phyloP scores from a whole-genome alignment of 2,888 invertebrate species.

The Rugalucina vietnamica region DNA sequence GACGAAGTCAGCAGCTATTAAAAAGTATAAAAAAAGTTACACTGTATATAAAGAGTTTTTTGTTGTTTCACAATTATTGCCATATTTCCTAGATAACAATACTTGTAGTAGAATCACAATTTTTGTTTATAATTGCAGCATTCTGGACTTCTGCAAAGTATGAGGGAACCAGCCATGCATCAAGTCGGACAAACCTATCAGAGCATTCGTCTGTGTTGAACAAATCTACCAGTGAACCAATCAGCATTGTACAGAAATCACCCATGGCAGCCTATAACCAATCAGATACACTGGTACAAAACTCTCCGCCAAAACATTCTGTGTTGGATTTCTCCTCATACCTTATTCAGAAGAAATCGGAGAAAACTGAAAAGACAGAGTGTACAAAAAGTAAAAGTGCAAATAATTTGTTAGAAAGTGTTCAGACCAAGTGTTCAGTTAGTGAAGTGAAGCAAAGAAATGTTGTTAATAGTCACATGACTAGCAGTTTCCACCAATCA shows the following conservation, averaged over 20 bases:
- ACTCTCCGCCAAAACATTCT: slow-evolving; percentile 67
- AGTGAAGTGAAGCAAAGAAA: slow-evolving; percentile 30
- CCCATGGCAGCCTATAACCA: slow-evolving; percentile 53
- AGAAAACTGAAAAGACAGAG: neutral
- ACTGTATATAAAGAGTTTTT: too few relatives aligned
- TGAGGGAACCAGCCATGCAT: slow-evolving; percentile 59
- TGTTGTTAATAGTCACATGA: neutral
- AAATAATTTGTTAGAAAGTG: slow-evolving; percentile 47
- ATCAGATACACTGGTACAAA: slow-evolving; percentile 41
- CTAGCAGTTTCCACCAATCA: neutral
- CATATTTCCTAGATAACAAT: too few relatives aligned
- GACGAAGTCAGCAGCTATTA: too few relatives aligned
- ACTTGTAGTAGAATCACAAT: too few relatives aligned
- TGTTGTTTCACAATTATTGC: too few relatives aligned
- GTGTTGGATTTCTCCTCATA: slow-evolving; percentile 69
- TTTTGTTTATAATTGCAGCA: slow-evolving; percentile 80
- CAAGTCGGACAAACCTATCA: slow-evolving; percentile 57
- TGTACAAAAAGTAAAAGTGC: slow-evolving; percentile 12
- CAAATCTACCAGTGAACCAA: slow-evolving; percentile 78
- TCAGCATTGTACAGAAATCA: slow-evolving; percentile 69
- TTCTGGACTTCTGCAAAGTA: slow-evolving; percentile 80
- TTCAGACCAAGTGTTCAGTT: slow-evolving; percentile 61
- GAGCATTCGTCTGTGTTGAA: slow-evolving; percentile 66
- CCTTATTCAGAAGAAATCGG: slow-evolving; percentile 50
- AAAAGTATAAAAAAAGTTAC: too few relatives aligned